Base-by-base conservation (phyloP, 2,888 invertebrate genomes). In the Branchellion lobata region DNA sequence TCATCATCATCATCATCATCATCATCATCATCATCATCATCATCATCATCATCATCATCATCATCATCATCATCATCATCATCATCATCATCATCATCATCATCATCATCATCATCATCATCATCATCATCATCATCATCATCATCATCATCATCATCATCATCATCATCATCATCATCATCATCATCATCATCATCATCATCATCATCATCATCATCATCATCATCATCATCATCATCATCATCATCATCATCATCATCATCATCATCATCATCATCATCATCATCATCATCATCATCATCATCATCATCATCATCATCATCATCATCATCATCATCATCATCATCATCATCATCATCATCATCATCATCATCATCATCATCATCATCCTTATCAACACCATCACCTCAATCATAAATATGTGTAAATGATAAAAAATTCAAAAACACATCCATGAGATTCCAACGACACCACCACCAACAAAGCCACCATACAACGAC, bases 301-400 rank as follows among this genome's bases (percentile, higher is more conserved):
- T 74, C 51, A 74, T 74, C 74, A 74, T 47, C 74, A 47, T 47
- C 74, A 74, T 47, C 74, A 1, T 74, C 74, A 47, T 40, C 73
- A 40, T 40, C 73, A 40, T 40, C 73, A 40, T 40, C 73, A 40
- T 40, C 73, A n/a, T 40, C 40, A 40, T 40, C 73, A 40, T 40
- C 73, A 40, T 40, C 73, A 40, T 40, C 73, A n/a, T 40, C 73
- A n/a, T 40, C 73, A 36, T 40, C 73, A n/a, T 40, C 47, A 36
- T 81, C 21, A 29, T 78, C 68, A 36, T 29, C 34, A 76, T 34
- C 3, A n/a, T n/a, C n/a, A n/a, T n/a, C n/a, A 69, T 34, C 24
- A 69, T 21, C 24, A n/a, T n/a, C n/a, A n/a, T n/a, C n/a, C n/a
- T n/a, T n/a, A n/a, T n/a, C n/a, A n/a, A n/a, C n/a, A n/a, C n/a